Evolutionary conservation across 2,888 invertebrate genomes (phyloP), one percentile per base, ranked within the genome.

Genomic region (Pristionchus japonicus): DNA sequence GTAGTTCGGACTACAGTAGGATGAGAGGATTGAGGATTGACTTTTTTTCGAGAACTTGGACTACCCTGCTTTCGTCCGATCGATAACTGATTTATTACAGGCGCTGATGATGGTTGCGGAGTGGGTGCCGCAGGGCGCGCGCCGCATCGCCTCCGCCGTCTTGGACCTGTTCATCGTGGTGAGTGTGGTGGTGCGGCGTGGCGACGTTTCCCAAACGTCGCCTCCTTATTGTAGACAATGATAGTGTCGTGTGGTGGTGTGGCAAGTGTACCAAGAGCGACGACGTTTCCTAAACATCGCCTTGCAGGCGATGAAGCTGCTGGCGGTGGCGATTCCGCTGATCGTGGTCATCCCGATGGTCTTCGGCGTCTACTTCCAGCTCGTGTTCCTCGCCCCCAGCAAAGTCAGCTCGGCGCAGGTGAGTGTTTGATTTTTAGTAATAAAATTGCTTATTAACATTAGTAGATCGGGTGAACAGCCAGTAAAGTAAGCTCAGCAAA

Each of bases 341-440:
- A 96, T 98, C 57, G 97, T 98, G 27, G 96, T 99, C 0, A 97
- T 99, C 92, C 99, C 98, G 0, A 96, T 98, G 88, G 96, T 99
- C 91, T 97, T 98, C 94, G 98, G 99, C 0, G 95, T 98, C 90
- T 96, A 98, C 86, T 96, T 99, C 90, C 98, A 99, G 95, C 95
- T 98, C 94, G 97, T 97, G 6, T 94, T 95, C 23, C 97, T 99
- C 31, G 97, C 98, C 27, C 99, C 99, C 0, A 95, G 99, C 37
- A 96, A 98, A 17, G 98, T 99, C 40, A 97, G 98, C 0, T 77
- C 87, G 49, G 88, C 88, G 37, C 91, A 92, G 85, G 92, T 91
- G n/a, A 17, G 88, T n/a, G n/a, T n/a, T n/a, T n/a, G n/a, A n/a
- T n/a, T 43, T 43, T 43, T 43, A 43, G 6, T 43, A 43, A 43